These are phyloP conservation scores for Heterotis niloticus DNA, from an alignment of 2,113 vertebrate species.

Conservation along the genomic window DNA sequence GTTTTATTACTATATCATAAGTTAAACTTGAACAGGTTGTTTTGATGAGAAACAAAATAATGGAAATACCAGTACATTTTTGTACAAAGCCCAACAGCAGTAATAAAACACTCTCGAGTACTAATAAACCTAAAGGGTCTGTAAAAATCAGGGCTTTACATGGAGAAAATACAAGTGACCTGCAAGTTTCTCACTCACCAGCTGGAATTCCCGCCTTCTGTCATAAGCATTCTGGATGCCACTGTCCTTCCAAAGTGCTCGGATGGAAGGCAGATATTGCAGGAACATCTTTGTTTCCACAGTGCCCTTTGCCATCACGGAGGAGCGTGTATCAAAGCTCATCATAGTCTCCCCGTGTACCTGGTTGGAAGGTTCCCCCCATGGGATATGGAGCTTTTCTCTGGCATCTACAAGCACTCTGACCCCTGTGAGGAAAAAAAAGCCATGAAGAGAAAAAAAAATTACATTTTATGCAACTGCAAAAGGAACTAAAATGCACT, in stretches of 20 bases:
- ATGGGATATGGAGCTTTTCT: conserved; percentile 95
- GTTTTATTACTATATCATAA: too few species aligned
- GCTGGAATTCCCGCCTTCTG: conserved; percentile 89
- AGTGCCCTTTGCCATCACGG: conserved; percentile 74
- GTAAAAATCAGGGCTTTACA: background rate
- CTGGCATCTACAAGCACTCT: conserved; percentile 92
- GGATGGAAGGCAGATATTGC: conserved; percentile 76
- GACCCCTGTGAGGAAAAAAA: conserved; percentile 64
- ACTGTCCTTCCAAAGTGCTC: conserved; percentile 80
- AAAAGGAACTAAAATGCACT: too few species aligned
- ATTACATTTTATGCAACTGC: too few species aligned
- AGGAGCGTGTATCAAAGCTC: conserved; percentile 84
- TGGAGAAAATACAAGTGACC: too few species aligned
- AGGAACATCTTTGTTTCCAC: conserved; percentile 80
- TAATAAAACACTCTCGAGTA: too few species aligned
- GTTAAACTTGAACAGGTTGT: too few species aligned
- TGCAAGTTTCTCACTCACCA: conserved; percentile 71
- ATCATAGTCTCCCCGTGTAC: conserved; percentile 78
- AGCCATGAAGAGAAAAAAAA: too few species aligned
- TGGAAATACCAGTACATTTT: too few species aligned
- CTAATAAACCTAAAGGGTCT: too few species aligned
- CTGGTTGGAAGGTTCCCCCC: conserved; percentile 84
- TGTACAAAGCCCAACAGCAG: too few species aligned
- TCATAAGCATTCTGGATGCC: conserved; percentile 93
- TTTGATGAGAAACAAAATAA: background rate